Conservation (phyloP, 1,140 invertebrate genomes). For the Nasonia longicornis region DNA sequence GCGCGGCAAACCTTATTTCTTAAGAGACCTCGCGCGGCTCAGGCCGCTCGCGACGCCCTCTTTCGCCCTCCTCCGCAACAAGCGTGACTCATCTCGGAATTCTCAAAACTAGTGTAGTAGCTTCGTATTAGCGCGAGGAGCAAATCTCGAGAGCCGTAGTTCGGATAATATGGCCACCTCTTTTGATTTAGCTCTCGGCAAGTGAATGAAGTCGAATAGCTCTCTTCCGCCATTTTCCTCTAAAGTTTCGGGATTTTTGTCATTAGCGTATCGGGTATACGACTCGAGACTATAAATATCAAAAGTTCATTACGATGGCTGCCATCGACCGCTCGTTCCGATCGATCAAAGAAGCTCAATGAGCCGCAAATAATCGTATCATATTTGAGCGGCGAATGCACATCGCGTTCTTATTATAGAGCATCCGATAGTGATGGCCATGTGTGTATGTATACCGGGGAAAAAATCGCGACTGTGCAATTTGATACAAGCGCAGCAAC, state of each 20-base stretch:
- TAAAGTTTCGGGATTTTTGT: no score
- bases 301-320: neutral
- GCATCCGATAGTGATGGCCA: neutral
- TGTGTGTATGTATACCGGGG: neutral
- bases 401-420: neutral
- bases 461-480: neutral
- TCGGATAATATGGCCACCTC: no score
- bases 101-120: conserved; percentile 3
- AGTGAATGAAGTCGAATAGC: no score
- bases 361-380: no score
- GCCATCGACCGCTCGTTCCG: neutral
- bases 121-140: neutral
- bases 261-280: no score
- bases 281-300: no score
- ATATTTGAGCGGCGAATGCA: no score
- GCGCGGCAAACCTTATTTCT: neutral
- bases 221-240: no score
- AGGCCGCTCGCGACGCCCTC: no score
- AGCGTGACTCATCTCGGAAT: neutral
- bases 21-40: neutral
- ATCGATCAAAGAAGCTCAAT: neutral
- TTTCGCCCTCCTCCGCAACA: neutral
- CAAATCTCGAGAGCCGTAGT: neutral
- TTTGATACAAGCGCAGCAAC: neutral
- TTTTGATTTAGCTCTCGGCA: no score